Conservation (phyloP, 2,888 invertebrate genomes). For the Drosophila infuscata region DNA sequence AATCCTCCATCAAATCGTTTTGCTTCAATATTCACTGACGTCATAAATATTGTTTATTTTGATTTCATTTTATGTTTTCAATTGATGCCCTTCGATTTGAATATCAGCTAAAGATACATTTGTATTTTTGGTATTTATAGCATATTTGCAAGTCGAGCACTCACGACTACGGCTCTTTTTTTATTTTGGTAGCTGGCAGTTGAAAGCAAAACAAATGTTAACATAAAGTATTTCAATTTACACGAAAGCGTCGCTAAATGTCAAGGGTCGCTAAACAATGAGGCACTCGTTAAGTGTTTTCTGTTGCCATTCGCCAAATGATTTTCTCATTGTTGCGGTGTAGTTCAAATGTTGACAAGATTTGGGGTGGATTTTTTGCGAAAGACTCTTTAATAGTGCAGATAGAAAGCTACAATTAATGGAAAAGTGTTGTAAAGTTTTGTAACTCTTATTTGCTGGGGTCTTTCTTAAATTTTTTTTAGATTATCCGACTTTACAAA, state of each 20-base stretch:
- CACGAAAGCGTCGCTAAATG: slow-evolving; percentile 12
- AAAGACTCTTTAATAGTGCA: not conserved
- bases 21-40: not conserved
- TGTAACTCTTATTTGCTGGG: not conserved
- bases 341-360: not conserved
- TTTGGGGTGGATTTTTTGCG: not conserved
- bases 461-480: too few relatives aligned
- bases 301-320: slow-evolving; percentile 15
- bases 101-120: not conserved
- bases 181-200: slow-evolving; percentile 1
- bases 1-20: not conserved
- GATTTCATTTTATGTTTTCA: slow-evolving; percentile 9
- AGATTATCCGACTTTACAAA: not conserved
- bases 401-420: not conserved
- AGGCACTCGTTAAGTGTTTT: slow-evolving; percentile 39
- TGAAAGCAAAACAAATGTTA: slow-evolving; percentile 25
- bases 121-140: not conserved
- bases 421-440: not conserved
- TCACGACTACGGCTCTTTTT: not conserved
- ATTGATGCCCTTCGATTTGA: not conserved
- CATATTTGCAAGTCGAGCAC: not conserved
- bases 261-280: slow-evolving; percentile 19
- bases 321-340: slow-evolving; percentile 23
- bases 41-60: slow-evolving; percentile 32
- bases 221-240: slow-evolving; percentile 36